These are phyloP conservation scores for Bradynema listronoti DNA, from an alignment of 1,140 invertebrate genomes.

Conservation along the genomic window DNA sequence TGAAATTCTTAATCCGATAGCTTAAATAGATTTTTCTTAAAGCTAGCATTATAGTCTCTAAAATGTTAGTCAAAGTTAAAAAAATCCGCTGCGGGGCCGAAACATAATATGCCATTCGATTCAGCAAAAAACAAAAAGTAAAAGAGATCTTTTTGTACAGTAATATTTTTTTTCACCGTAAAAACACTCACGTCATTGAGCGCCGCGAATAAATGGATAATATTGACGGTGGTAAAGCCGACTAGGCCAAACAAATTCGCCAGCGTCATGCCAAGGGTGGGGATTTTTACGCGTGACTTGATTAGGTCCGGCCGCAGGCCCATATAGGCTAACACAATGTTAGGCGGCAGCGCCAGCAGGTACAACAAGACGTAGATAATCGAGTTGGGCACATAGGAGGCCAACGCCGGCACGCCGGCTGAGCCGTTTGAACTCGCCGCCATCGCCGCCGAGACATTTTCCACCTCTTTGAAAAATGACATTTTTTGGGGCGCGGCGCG, in stretches of 20 bases:
- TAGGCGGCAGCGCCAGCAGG: slow-evolving; percentile 45
- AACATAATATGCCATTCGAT: no score
- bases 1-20: no score
- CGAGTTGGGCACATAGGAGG: slow-evolving; percentile 42
- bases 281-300: slow-evolving; percentile 43
- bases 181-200: slow-evolving; percentile 41
- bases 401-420: slow-evolving; percentile 18
- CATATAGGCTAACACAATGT: slow-evolving; percentile 47
- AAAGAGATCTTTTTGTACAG: no score
- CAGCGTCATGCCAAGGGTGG: slow-evolving; percentile 44
- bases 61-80: no score
- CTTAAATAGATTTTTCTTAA: no score
- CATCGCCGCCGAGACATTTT: slow-evolving; percentile 25
- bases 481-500: no score
- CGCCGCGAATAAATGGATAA: slow-evolving; percentile 43
- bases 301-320: slow-evolving; percentile 43
- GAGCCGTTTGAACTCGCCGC: slow-evolving; percentile 3
- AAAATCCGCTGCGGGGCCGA: no score
- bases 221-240: slow-evolving; percentile 45
- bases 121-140: no score
- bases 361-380: slow-evolving; percentile 48
- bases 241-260: slow-evolving; percentile 47
- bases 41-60: no score
- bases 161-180: no score
- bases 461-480: slow-evolving; percentile 48